Evolutionary conservation across 2,888 invertebrate species (phyloP).

Genomic region (Idaea biselata): DNA sequence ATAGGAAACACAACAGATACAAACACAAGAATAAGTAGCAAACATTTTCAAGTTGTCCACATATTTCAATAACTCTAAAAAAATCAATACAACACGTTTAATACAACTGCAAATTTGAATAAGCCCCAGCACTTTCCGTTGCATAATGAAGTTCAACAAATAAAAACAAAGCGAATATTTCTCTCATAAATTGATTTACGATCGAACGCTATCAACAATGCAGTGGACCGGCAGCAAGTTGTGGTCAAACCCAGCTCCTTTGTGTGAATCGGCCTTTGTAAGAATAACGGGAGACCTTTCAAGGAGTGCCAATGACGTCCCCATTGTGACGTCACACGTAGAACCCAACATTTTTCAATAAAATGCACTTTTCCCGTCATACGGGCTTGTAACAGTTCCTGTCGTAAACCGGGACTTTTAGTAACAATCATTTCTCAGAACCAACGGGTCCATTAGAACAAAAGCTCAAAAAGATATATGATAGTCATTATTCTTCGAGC

Average conservation of each 20-base stretch:
- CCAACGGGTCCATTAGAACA: conserved; percentile 59
- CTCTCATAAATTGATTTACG: background rate
- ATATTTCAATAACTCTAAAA: too few relatives aligned
- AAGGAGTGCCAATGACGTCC: conserved; percentile 58
- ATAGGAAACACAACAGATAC: too few relatives aligned
- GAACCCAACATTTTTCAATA: conserved; percentile 46
- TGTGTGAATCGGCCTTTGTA: background rate
- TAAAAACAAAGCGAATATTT: background rate
- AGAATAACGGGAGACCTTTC: background rate
- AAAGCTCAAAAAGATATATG: conserved; percentile 65
- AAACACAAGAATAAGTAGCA: background rate
- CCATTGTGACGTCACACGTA: conserved; percentile 52
- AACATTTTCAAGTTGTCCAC: too few relatives aligned
- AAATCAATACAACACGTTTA: too few relatives aligned
- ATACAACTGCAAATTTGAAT: conserved; percentile 28
- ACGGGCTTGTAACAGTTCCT: conserved; percentile 67
- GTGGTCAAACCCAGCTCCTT: background rate
- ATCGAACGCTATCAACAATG: background rate
- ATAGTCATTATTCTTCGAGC: conserved; percentile 54
- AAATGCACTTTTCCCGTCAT: conserved; percentile 73
- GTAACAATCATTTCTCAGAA: conserved; percentile 64
- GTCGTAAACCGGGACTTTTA: conserved; percentile 73
- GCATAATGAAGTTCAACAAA: background rate
- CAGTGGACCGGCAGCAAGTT: background rate
- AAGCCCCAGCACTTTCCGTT: background rate